phyloP scores from a whole-genome alignment of 2,888 invertebrate genomes.

The Cartodere bifasciata region DNA sequence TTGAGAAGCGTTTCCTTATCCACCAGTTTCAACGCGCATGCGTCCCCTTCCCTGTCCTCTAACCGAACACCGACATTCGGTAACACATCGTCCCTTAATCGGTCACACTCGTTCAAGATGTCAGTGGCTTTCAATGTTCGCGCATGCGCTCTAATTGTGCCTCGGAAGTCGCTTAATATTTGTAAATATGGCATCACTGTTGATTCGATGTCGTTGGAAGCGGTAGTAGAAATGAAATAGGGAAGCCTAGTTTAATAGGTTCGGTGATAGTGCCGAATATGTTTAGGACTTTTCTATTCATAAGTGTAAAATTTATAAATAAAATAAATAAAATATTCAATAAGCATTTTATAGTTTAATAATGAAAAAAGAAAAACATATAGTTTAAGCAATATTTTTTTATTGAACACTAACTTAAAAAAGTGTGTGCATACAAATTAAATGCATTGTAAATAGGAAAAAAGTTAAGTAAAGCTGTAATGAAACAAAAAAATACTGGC shows the following conservation, averaged over 20 bases:
- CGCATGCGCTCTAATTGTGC: slow-evolving; percentile 58
- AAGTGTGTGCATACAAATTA: no score
- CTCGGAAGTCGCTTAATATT: slow-evolving; percentile 76
- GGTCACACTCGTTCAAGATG: slow-evolving; percentile 79
- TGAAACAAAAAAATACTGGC: no score
- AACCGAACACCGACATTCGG: slow-evolving; percentile 88
- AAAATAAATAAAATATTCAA: no score
- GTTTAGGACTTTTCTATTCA: slow-evolving; percentile 58
- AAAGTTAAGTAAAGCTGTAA: no score
- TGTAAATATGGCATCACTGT: slow-evolving; percentile 59
- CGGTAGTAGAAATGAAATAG: no score
- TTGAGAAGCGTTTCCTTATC: slow-evolving; percentile 66
- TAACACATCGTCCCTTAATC: slow-evolving; percentile 70
- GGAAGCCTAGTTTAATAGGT: slow-evolving; percentile 61
- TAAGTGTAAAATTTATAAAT: no score
- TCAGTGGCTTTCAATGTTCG: slow-evolving; percentile 47
- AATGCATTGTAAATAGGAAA: no score
- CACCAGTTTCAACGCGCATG: slow-evolving; percentile 75
- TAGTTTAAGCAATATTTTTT: no score
- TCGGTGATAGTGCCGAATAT: slow-evolving; percentile 65
- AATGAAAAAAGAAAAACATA: no score
- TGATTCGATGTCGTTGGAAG: no score
- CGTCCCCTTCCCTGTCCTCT: slow-evolving; percentile 75
- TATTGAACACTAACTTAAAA: no score
- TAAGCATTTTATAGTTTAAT: no score